Evolutionary conservation across 2,888 invertebrate genomes (phyloP).

Genomic region (Ceriagrion tenellum): DNA sequence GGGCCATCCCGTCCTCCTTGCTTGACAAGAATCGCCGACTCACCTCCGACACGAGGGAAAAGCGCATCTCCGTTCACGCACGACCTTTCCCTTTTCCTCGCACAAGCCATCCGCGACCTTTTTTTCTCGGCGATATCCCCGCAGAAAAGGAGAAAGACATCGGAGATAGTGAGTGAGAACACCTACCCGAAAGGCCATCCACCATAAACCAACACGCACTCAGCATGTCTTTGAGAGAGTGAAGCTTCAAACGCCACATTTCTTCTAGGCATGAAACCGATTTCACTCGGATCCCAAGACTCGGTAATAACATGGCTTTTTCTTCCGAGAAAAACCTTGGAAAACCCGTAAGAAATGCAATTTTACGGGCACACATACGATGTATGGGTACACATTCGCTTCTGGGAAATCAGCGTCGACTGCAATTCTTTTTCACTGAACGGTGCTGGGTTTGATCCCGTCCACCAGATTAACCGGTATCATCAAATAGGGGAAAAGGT

Average conservation of each 20-base stretch:
- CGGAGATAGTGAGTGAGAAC: background rate
- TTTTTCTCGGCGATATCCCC: background rate
- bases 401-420: background rate
- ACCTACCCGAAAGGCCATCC: background rate
- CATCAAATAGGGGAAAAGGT: too few relatives aligned
- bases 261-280: background rate
- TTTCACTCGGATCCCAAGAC: background rate
- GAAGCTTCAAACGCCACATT: background rate
- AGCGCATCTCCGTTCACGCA: conserved; percentile 19
- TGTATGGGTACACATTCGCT: background rate
- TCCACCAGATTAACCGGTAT: background rate
- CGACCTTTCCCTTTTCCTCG: conserved; percentile 20
- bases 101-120: background rate
- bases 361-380: background rate
- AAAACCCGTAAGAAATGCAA: background rate
- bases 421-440: background rate
- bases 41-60: background rate
- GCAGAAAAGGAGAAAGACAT: background rate
- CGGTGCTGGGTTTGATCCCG: background rate
- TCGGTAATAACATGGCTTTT: background rate
- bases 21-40: background rate
- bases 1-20: background rate
- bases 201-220: background rate
- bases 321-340: background rate
- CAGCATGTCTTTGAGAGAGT: background rate